Evolutionary conservation across 2,113 vertebrate species (phyloP).

Genomic region (Spea bombifrons): DNA sequence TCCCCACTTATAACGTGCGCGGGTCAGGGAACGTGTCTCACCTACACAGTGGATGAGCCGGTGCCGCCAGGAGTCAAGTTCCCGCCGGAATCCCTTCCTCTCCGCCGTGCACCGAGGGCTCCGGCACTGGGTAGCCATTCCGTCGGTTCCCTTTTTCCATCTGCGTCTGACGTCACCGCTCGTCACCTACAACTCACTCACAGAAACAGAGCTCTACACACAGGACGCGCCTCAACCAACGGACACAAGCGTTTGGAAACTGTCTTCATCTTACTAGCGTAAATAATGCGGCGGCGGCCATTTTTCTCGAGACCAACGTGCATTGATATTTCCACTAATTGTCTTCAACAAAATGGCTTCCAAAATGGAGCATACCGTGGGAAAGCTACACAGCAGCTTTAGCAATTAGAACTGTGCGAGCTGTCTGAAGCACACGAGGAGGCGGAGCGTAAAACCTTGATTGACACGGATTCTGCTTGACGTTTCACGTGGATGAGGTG

Average conservation of each 20-base stretch:
- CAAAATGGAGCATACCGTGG: not conserved
- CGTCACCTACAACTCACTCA: constrained; percentile 66
- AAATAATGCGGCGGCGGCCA: too few relatives aligned
- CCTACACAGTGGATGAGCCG: constrained; percentile 94
- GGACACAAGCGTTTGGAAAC: not conserved
- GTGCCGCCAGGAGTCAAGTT: constrained; percentile 96
- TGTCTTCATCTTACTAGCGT: too few relatives aligned
- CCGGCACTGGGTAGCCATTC: constrained; percentile 94
- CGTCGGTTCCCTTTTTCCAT: constrained; percentile 76
- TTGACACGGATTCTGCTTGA: constrained; percentile 7
- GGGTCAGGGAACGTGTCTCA: constrained; percentile 63
- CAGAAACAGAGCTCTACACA: not conserved
- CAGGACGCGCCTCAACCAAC: not conserved
- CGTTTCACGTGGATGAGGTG: not conserved
- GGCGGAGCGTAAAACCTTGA: not conserved
- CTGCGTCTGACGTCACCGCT: constrained; percentile 78
- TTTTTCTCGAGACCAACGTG: too few relatives aligned
- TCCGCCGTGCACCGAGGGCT: constrained; percentile 91
- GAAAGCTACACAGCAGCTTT: not conserved
- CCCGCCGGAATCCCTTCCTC: constrained; percentile 92
- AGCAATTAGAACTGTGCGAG: not conserved
- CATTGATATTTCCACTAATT: too few relatives aligned
- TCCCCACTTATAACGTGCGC: not conserved
- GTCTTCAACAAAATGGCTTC: not conserved
- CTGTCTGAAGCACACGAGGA: constrained; percentile 3